phyloP scores from a whole-genome alignment of 2,888 invertebrate genomes.

The Apotomis turbidana region DNA sequence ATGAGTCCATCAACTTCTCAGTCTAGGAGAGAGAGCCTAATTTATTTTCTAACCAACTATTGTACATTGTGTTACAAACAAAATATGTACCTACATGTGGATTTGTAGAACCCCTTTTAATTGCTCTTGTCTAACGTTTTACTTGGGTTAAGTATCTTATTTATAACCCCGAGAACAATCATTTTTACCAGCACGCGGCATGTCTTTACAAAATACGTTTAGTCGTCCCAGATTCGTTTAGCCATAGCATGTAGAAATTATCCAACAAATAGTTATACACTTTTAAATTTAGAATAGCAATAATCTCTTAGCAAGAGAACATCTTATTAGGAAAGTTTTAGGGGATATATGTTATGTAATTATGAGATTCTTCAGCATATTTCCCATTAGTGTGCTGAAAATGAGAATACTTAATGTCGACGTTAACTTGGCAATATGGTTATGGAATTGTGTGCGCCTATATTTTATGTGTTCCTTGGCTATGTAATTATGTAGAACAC shows the following conservation, averaged over 20 bases:
- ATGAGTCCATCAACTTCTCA: conserved; percentile 28
- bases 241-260: no score
- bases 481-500: conserved; percentile 8
- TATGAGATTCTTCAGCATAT: background rate
- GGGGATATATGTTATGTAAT: background rate
- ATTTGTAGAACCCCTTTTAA: no score
- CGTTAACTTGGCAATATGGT: background rate
- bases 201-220: no score
- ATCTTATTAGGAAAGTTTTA: background rate
- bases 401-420: conserved; percentile 2
- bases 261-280: background rate
- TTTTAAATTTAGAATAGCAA: background rate
- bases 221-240: no score
- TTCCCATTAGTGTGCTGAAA: background rate
- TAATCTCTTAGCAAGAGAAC: background rate
- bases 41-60: background rate
- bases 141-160: no score
- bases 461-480: conserved; percentile 9
- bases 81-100: no score
- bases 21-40: background rate
- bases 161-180: no score
- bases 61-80: background rate
- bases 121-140: no score
- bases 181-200: no score
- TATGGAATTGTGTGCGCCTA: background rate